phyloP scores from a whole-genome alignment of 2,797 vertebrate species.

The Potorous gilbertii region DNA sequence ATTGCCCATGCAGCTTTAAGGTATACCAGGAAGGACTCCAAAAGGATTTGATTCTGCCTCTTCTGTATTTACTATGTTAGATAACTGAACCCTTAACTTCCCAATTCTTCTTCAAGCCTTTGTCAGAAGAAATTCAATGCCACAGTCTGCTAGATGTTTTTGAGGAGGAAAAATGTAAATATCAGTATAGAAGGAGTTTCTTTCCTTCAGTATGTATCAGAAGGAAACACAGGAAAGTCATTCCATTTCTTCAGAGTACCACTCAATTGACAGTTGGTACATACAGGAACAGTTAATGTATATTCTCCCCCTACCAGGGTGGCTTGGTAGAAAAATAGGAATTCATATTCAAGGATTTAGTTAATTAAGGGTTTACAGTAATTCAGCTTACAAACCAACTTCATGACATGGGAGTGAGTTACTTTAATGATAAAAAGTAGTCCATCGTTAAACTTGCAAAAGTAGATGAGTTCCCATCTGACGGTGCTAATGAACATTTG shows the following conservation, averaged over 20 bases:
- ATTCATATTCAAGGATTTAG: constrained; percentile 90
- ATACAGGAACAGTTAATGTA: constrained; percentile 87
- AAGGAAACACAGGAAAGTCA: constrained; percentile 96
- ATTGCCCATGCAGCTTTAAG: constrained; percentile 96
- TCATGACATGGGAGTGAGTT: constrained; percentile 90
- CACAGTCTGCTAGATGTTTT: constrained; percentile 92
- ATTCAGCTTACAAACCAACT: constrained; percentile 93
- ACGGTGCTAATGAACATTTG: constrained; percentile 92
- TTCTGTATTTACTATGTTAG: constrained; percentile 96
- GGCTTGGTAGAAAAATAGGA: constrained; percentile 96
- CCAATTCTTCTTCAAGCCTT: constrained; percentile 97
- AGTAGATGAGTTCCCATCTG: constrained; percentile 90
- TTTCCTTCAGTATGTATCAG: constrained; percentile 92
- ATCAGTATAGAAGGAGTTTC: constrained; percentile 89
- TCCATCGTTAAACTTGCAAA: constrained; percentile 95
- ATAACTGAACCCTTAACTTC: constrained; percentile 98
- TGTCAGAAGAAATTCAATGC: constrained; percentile 91
- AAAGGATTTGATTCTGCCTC: constrained; percentile 97
- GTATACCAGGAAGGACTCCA: constrained; percentile 97
- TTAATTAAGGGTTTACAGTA: constrained; percentile 93
- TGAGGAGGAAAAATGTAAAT: constrained; percentile 91
- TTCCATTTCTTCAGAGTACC: constrained; percentile 95
- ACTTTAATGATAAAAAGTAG: constrained; percentile 92
- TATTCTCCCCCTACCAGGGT: constrained; percentile 90
- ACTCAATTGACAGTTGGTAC: constrained; percentile 91